Evolutionary conservation across 2,113 vertebrate genomes (phyloP).

Genomic region (Maccullochella peelii): DNA sequence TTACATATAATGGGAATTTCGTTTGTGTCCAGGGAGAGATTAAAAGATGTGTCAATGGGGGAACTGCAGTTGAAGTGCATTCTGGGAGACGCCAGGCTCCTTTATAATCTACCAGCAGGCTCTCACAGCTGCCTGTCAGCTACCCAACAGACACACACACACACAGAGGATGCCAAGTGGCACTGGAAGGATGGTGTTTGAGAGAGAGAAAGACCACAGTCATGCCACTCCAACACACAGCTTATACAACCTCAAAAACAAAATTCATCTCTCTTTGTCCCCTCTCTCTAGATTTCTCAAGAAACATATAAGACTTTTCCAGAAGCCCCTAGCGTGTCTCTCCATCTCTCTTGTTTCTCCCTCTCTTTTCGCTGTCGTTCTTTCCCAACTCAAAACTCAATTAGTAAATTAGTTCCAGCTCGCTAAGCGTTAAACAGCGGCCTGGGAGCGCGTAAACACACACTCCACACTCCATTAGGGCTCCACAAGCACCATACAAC

Average conservation of each 20-base stretch:
- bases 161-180: conserved; percentile 51
- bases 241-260: conserved; percentile 15
- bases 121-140: conserved; percentile 70
- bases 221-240: conserved; percentile 7
- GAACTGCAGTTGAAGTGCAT: conserved; percentile 64
- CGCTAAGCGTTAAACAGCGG: conserved; percentile 85
- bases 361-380: conserved; percentile 52
- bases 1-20: too few species aligned
- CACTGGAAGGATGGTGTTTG: conserved; percentile 34
- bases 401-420: conserved; percentile 88
- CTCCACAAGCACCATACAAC: conserved; percentile 66
- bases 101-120: conserved; percentile 74
- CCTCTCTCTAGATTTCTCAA: conserved; percentile 19
- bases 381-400: conserved; percentile 83
- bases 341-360: conserved; percentile 30
- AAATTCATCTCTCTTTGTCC: not conserved
- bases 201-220: conserved; percentile 23
- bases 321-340: conserved; percentile 44
- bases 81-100: conserved; percentile 68
- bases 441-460: conserved; percentile 84
- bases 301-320: conserved; percentile 33
- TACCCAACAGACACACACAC: conserved; percentile 52
- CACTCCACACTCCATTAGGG: conserved; percentile 82
- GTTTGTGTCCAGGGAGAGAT: too few species aligned
- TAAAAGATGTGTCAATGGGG: too few species aligned